A percentile compares a stretch with the other conserved stretches of the same genome.
Evolutionary conservation across 1,140 invertebrate genomes (phyloP).

Genomic region (Cyclina sinensis): DNA sequence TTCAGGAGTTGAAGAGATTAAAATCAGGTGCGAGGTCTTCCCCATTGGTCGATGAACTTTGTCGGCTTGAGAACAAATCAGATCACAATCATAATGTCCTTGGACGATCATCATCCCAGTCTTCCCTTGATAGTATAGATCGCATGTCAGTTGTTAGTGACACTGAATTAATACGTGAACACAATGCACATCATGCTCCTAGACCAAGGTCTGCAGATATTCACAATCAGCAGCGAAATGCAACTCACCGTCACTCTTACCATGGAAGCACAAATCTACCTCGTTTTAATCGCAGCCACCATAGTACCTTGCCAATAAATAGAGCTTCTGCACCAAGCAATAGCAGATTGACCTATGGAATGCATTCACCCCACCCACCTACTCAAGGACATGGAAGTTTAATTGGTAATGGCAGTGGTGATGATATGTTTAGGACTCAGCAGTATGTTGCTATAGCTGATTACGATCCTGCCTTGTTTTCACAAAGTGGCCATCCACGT

Average conservation of each 20-base stretch:
- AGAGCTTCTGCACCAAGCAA: neutral
- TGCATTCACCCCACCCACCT: conserved; percentile 42
- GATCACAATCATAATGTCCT: conserved; percentile 61
- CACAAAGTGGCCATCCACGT: conserved; percentile 76
- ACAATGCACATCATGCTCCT: neutral
- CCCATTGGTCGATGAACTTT: conserved; percentile 72
- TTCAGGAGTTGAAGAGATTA: conserved; percentile 69
- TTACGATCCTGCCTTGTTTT: conserved; percentile 79
- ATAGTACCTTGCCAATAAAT: neutral
- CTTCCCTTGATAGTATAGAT: conserved; percentile 68
- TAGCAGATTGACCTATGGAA: neutral
- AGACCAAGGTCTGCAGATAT: conserved; percentile 62
- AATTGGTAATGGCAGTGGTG: neutral
- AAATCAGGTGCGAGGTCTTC: conserved; percentile 62
- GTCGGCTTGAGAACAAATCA: conserved; percentile 62
- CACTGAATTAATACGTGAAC: conserved; percentile 54
- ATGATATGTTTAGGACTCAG: conserved; percentile 1
- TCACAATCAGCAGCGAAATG: conserved; percentile 26
- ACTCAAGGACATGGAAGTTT: neutral
- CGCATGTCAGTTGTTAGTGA: conserved; percentile 59
- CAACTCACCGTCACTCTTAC: conserved; percentile 46
- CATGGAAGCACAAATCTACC: conserved; percentile 39
- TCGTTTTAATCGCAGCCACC: conserved; percentile 29
- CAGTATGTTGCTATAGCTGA: conserved; percentile 78
- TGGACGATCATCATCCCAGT: conserved; percentile 60